Evolutionary conservation across 2,113 vertebrate genomes (phyloP).

Genomic region (Grallaria varia): DNA sequence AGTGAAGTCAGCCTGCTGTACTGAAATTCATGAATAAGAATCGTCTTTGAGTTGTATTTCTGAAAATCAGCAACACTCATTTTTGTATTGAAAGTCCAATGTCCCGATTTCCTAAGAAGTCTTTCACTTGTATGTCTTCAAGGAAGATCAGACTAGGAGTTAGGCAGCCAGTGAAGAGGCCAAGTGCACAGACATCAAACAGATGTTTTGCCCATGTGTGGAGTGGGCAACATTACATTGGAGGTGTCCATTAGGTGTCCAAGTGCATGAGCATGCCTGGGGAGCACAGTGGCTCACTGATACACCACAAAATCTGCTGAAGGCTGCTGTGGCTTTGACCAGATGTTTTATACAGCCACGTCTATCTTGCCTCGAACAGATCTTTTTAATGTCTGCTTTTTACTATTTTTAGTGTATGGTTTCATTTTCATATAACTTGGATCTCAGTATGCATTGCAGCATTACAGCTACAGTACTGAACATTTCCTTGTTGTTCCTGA

Average conservation of each 20-base stretch:
- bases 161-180: neutral
- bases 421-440: neutral
- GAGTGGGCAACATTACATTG: neutral
- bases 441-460: neutral
- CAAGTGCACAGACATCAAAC: neutral
- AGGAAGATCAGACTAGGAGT: neutral
- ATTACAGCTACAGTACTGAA: neutral
- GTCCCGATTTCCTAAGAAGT: neutral
- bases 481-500: neutral
- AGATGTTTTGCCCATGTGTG: neutral
- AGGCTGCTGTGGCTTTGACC: neutral
- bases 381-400: neutral
- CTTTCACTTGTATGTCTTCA: neutral
- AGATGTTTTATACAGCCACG: neutral
- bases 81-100: neutral
- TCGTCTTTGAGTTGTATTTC: neutral
- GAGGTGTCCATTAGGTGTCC: neutral
- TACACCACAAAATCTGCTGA: neutral
- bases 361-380: neutral
- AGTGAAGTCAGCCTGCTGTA: neutral
- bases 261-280: rapidly evolving
- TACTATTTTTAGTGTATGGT: neutral
- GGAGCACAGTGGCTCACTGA: neutral
- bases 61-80: neutral
- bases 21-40: neutral